Percentiles rank a stretch among this genome's conserved stretches.
Conservation (phyloP, 1,140 invertebrate genomes). For the Elymnias hypermnestra region DNA sequence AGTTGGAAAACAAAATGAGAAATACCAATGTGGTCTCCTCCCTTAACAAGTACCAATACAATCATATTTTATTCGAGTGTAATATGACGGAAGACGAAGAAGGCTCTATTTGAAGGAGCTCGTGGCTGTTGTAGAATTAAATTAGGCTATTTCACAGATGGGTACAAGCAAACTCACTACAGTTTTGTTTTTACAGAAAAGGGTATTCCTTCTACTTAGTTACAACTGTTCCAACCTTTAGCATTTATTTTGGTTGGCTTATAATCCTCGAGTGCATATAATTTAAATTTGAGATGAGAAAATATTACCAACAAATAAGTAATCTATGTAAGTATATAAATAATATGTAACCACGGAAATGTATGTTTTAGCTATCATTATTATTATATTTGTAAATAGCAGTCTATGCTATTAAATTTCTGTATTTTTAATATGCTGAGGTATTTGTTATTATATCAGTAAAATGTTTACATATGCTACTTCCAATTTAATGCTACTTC, state of each 20-base stretch:
- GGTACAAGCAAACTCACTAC: slow-evolving; percentile 16
- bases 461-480: too few relatives aligned
- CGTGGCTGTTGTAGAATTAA: slow-evolving; percentile 26
- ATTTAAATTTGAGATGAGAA: too few relatives aligned
- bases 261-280: too few relatives aligned
- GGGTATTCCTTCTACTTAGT: slow-evolving; percentile 11
- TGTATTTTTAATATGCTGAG: too few relatives aligned
- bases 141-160: slow-evolving; percentile 34
- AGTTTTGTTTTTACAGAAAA: slow-evolving; percentile 38
- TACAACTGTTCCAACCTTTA: neutral
- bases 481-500: too few relatives aligned
- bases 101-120: slow-evolving; percentile 25
- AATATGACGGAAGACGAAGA: slow-evolving; percentile 14
- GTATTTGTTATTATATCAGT: too few relatives aligned
- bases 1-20: neutral
- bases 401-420: too few relatives aligned
- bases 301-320: too few relatives aligned
- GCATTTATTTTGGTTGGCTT: slow-evolving; percentile 6
- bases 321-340: too few relatives aligned
- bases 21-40: slow-evolving; percentile 1
- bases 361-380: too few relatives aligned
- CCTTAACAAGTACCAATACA: slow-evolving; percentile 10
- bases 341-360: too few relatives aligned
- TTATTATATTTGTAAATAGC: too few relatives aligned
- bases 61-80: slow-evolving; percentile 18